These are phyloP conservation scores for Jacana jacana DNA, from an alignment of 2,113 vertebrate genomes.

Conservation along the genomic window DNA sequence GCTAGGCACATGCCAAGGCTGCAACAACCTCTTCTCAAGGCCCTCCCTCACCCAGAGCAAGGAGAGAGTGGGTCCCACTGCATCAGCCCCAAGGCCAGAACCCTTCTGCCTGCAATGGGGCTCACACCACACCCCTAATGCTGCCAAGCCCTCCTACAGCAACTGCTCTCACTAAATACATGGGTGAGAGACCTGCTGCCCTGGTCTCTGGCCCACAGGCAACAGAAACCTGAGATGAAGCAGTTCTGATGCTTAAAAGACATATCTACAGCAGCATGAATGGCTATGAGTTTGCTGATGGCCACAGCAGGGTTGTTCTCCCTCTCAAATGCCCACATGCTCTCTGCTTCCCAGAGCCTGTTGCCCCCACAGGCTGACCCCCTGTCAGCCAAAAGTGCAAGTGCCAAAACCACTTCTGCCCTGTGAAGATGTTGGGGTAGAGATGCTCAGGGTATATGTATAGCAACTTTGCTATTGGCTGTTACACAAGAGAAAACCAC, in stretches of 20 bases:
- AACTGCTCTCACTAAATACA: background rate
- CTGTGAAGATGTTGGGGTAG: background rate
- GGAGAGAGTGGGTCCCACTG: background rate
- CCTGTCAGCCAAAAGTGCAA: background rate
- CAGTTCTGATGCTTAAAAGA: background rate
- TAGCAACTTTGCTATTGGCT: background rate
- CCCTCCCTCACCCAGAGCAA: fast-evolving
- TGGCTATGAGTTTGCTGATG: background rate
- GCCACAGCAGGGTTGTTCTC: background rate
- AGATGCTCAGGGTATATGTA: background rate
- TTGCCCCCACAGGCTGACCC: background rate
- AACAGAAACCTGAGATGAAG: background rate
- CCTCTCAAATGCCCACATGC: background rate
- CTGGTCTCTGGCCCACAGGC: background rate
- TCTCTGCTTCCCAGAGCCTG: background rate
- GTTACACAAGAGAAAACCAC: background rate
- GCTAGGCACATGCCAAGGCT: background rate
- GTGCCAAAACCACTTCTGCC: background rate
- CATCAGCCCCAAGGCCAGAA: background rate
- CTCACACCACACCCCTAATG: background rate
- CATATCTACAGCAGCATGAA: background rate
- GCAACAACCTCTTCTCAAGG: background rate
- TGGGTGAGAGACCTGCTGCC: background rate
- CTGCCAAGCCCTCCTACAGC: background rate
- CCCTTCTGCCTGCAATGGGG: background rate